phyloP scores from a whole-genome alignment of 2,113 vertebrate genomes.

The Myocastor coypus region DNA sequence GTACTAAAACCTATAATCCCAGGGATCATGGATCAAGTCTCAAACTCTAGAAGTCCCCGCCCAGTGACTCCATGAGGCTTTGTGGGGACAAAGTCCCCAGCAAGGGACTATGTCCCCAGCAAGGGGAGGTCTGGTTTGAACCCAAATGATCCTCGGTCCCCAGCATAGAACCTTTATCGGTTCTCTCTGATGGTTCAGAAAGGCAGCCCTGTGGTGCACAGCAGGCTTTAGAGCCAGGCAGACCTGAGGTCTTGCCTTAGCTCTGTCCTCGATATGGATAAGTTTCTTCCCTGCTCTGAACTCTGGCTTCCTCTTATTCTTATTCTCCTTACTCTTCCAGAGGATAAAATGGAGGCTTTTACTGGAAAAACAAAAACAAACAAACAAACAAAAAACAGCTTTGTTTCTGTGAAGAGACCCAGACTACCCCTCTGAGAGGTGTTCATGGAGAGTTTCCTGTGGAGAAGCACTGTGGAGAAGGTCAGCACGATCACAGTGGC shows the following conservation, averaged over 20 bases:
- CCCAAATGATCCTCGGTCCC: neutral
- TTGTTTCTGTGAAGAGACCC: neutral
- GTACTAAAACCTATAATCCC: too few relatives aligned
- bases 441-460: neutral
- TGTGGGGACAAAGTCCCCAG: too few relatives aligned
- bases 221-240: neutral
- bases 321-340: too few relatives aligned
- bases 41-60: too few relatives aligned
- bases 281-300: neutral
- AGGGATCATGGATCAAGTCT: too few relatives aligned
- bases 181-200: neutral
- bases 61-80: too few relatives aligned
- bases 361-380: too few relatives aligned
- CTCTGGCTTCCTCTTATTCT: slow-evolving; percentile 10
- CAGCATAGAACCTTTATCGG: neutral
- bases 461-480: neutral
- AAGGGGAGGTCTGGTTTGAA: neutral
- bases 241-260: neutral
- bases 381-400: too few relatives aligned
- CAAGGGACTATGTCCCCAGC: neutral
- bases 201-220: neutral
- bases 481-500: neutral
- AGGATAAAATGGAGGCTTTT: neutral
- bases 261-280: neutral
- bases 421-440: neutral